Base-by-base conservation (phyloP, 1,140 invertebrate genomes). In the Lasaia peninsularis region DNA sequence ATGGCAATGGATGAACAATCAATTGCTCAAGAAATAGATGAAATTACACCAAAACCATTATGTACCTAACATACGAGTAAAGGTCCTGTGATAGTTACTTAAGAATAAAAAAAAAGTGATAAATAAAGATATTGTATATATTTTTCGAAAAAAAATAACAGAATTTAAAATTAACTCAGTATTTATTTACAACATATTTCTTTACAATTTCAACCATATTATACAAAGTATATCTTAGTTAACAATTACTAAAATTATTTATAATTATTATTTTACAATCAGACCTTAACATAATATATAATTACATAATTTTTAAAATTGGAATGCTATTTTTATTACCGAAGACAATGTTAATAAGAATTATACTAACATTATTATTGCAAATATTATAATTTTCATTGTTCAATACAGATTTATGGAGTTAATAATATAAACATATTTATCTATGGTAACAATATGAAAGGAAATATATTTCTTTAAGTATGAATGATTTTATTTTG, bases 121-220 rank as follows among this genome's bases (percentile, higher is more conserved):
- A 9, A 50, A 32, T n/a, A 18, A 1, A 37, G 52, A 3, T 21
- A 10, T 48, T 21, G 18, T 21, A 48, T 21, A 20, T 21, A 48
- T 21, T 44, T 44, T 44, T 48, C 35, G 62, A 58, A 67, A 60
- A 51, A 69, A 69, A 55, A 40, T 28, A 2, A 28, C 24, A 37
- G 9, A 24, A 40, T 55, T 69, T 72, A 78, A 69, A 71, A 83
- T 80, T 85, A 86, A 81, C 73, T 79, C 79, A 76, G 79, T 74
- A 77, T 84, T 86, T 86, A 88, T 88, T 86, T 86, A 88, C 83
- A 88, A 86, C 80, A 73, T 86, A 86, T 79, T 79, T 86, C 82
- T 86, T 84, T 86, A 86, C 83, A 88, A 75, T 78, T 75, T 88
- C 79, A 88, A 88, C 83, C 85, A 88, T 88, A 77, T 85, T 80